Evolutionary conservation across 2,888 invertebrate species (phyloP).

Genomic region (Pelosia muscerda): DNA sequence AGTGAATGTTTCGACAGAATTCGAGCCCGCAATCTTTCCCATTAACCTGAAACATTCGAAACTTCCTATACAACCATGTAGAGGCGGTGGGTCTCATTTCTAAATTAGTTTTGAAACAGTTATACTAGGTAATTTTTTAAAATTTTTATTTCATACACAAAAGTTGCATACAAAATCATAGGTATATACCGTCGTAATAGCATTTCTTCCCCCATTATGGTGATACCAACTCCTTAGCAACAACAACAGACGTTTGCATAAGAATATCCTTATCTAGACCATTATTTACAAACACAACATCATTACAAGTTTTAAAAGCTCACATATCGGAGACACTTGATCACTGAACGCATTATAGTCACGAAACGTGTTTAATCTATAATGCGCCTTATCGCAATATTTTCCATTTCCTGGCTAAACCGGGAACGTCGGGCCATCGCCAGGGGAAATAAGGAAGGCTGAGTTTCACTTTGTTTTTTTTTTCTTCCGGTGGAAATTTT

Average conservation of each 20-base stretch:
- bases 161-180: constrained; percentile 7
- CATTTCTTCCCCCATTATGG: constrained; percentile 30
- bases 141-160: too few relatives aligned
- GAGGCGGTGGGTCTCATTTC: too few relatives aligned
- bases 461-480: constrained; percentile 85
- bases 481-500: constrained; percentile 73
- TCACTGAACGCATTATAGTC: constrained; percentile 78
- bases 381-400: constrained; percentile 87
- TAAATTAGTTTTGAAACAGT: too few relatives aligned
- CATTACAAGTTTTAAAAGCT: constrained; percentile 72
- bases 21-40: too few relatives aligned
- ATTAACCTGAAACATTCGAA: too few relatives aligned
- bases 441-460: constrained; percentile 86
- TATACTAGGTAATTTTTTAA: too few relatives aligned
- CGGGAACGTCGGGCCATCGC: constrained; percentile 78
- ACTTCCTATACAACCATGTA: too few relatives aligned
- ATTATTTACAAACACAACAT: constrained; percentile 67
- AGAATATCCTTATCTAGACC: constrained; percentile 64
- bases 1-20: too few relatives aligned
- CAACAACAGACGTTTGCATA: constrained; percentile 66
- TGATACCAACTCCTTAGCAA: constrained; percentile 32
- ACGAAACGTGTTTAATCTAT: constrained; percentile 84
- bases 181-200: constrained; percentile 20
- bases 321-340: constrained; percentile 72
- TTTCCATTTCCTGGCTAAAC: constrained; percentile 85